Conservation (phyloP, 2,797 vertebrate genomes). For the Trachops cirrhosus region DNA sequence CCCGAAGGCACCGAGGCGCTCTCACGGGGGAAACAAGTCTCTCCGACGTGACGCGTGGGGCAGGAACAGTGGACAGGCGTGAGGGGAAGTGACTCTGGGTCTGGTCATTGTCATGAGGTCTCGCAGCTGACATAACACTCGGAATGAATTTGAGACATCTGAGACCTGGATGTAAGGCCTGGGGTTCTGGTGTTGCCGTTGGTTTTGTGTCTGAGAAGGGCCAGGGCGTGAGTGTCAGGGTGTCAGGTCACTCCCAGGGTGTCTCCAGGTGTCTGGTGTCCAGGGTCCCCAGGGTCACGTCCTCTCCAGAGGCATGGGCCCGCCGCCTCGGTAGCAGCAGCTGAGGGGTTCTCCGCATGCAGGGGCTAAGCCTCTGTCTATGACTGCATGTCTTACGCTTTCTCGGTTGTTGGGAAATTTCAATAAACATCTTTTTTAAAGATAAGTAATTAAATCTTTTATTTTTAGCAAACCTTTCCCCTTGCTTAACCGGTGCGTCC, state of each 20-base stretch:
- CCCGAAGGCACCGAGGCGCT: neutral
- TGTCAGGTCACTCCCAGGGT: neutral
- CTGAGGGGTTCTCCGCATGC: neutral
- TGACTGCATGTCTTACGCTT: neutral
- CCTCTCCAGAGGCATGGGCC: neutral
- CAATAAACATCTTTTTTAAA: neutral
- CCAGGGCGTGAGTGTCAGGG: neutral
- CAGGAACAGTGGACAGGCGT: neutral
- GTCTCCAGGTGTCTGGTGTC: neutral
- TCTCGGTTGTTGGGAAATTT: neutral
- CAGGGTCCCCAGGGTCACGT: neutral
- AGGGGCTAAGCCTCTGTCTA: neutral
- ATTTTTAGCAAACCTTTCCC: slow-evolving; percentile 84
- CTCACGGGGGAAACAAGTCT: neutral
- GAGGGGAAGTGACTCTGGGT: neutral
- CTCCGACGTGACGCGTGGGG: neutral
- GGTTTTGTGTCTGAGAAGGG: neutral
- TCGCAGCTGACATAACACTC: neutral
- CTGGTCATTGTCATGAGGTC: neutral
- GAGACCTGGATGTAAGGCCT: neutral
- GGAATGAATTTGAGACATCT: neutral
- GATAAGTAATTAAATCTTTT: slow-evolving; percentile 23
- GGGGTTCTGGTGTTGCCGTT: neutral
- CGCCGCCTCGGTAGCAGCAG: accelerated
- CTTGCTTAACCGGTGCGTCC: slow-evolving; percentile 85